phyloP scores from a whole-genome alignment of 2,888 invertebrate species.

The Aplocera efformata region DNA sequence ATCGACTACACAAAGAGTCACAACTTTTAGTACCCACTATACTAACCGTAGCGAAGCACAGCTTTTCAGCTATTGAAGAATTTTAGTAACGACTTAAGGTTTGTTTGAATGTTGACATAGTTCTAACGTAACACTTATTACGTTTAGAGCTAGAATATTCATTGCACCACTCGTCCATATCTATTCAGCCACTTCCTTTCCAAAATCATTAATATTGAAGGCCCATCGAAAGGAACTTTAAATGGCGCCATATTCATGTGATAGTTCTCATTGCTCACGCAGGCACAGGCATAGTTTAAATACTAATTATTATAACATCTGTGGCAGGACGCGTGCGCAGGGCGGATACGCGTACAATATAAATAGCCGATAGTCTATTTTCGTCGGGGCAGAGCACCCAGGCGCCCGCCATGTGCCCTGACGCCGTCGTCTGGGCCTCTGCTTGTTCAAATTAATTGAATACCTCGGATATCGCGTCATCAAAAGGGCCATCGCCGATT shows the following conservation, averaged over 20 bases:
- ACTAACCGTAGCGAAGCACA: too few relatives aligned
- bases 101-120: too few relatives aligned
- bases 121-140: too few relatives aligned
- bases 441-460: constrained; percentile 63
- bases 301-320: constrained; percentile 7
- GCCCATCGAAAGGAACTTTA: constrained; percentile 15
- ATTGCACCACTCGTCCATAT: too few relatives aligned
- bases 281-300: constrained; percentile 33
- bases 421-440: constrained; percentile 57
- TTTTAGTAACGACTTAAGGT: too few relatives aligned
- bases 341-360: constrained; percentile 71
- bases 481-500: constrained; percentile 28
- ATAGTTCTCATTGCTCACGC: constrained; percentile 38
- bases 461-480: constrained; percentile 56
- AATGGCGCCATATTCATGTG: constrained; percentile 49
- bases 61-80: too few relatives aligned
- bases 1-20: too few relatives aligned
- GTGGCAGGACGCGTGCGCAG: constrained; percentile 43
- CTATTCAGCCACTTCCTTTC: constrained; percentile 1
- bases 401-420: constrained; percentile 71
- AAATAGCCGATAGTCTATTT: constrained; percentile 74
- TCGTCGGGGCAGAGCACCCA: constrained; percentile 61
- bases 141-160: too few relatives aligned
- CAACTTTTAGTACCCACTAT: too few relatives aligned
- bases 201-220: constrained; percentile 27